phyloP scores from a whole-genome alignment of 2,797 vertebrate genomes.

The Neosilurus hyrtlii region DNA sequence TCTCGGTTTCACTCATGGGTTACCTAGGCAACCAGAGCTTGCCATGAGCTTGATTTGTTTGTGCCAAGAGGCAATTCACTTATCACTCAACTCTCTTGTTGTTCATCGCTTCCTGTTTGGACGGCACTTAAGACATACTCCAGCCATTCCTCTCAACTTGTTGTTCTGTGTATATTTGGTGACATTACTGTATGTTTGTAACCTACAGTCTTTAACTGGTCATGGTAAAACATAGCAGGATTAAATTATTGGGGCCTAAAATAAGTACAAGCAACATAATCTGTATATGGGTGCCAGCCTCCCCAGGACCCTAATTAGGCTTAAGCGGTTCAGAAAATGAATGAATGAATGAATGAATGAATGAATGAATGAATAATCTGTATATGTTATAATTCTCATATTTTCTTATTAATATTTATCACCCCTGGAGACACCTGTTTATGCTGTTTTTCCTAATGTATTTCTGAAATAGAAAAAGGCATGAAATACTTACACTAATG shows the following conservation, averaged over 20 bases:
- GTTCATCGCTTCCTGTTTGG: no score
- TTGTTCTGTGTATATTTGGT: background rate
- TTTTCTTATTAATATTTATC: conserved; percentile 13
- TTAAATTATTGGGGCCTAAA: conserved; percentile 13
- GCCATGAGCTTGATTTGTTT: no score
- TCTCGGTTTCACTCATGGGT: no score
- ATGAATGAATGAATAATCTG: no score
- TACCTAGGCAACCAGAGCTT: no score
- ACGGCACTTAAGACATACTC: background rate
- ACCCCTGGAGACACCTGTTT: background rate
- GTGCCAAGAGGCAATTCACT: no score
- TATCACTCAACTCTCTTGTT: no score
- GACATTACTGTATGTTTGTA: background rate
- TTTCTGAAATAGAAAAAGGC: background rate
- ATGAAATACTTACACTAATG: background rate
- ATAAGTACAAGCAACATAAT: conserved; percentile 5
- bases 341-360: no score
- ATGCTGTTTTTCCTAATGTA: background rate
- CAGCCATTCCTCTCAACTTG: background rate
- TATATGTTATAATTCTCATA: conserved; percentile 20
- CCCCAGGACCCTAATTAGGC: no score
- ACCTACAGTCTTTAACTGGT: background rate
- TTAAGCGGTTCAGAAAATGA: no score
- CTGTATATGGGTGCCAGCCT: background rate
- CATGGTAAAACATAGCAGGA: background rate